These are phyloP conservation scores for Drosophila recens DNA, from an alignment of 2,888 invertebrate genomes.

Conservation along the genomic window DNA sequence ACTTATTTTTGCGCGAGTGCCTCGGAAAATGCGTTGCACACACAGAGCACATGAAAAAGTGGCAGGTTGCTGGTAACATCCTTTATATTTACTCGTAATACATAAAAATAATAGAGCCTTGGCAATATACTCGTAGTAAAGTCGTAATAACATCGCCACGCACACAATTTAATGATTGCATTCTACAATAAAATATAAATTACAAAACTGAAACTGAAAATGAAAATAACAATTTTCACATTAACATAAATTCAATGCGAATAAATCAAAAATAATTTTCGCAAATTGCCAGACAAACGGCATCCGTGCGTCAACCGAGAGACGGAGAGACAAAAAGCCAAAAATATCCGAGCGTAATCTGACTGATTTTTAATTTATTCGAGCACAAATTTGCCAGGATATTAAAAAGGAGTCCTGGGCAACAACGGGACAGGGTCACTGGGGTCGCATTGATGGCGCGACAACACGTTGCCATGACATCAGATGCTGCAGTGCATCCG, in stretches of 20 bases:
- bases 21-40: slow-evolving; percentile 41
- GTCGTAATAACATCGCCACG: slow-evolving; percentile 45
- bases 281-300: slow-evolving; percentile 51
- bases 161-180: slow-evolving; percentile 50
- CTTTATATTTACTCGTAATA: slow-evolving; percentile 56
- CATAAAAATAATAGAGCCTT: slow-evolving; percentile 51
- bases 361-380: slow-evolving; percentile 75
- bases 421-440: neutral
- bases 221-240: slow-evolving; percentile 43
- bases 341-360: slow-evolving; percentile 29
- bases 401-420: slow-evolving; percentile 57
- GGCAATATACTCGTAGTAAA: slow-evolving; percentile 21
- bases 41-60: slow-evolving; percentile 7
- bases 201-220: neutral
- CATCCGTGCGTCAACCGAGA: slow-evolving; percentile 13
- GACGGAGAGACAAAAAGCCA: slow-evolving; percentile 11
- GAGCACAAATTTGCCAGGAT: slow-evolving; percentile 69
- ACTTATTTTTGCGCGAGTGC: slow-evolving; percentile 66
- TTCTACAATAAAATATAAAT: neutral
- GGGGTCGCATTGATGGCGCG: slow-evolving; percentile 13
- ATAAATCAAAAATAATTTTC: slow-evolving; percentile 73
- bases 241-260: slow-evolving; percentile 61
- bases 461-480: slow-evolving; percentile 31
- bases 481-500: slow-evolving; percentile 40
- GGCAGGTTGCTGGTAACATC: slow-evolving; percentile 20